Base-by-base conservation (phyloP, 92 coral and sea anemone species). In the Epizoanthus illoricatus region DNA sequence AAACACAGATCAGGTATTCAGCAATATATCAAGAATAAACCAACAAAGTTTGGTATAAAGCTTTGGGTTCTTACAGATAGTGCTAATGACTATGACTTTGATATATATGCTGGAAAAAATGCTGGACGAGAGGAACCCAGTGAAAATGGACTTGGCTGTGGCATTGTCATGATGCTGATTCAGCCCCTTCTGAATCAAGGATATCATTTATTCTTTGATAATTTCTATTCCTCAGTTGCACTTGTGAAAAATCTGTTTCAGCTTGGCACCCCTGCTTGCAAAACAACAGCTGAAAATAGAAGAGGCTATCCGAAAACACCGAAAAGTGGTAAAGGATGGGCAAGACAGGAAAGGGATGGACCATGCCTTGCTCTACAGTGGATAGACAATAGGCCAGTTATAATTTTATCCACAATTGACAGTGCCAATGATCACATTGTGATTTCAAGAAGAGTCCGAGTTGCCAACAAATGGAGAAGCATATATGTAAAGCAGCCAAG, bases 351-450 rank as follows among this genome's bases (percentile, higher is more conserved):
- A 13, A 71, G 85, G 81, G 57, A 24, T 24, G 56, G 62, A 5
- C 40, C 61, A 54, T 52, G 71, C 9, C 80, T 73, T 40, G 62
- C 72, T 3, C 1, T 71, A 58, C 85, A 86, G 69, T 80, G 85
- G 85, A 41, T 63, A 9, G 89, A 86, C 56, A 45, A 64, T 17
- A 6, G 71, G 36, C 70, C 81, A n/a, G 74, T 79, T 7, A 70
- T 85, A 42, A 3, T 86, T 39, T 49, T 86, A 36, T 80, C 56
- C 23, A 61, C 89, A 19, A 80, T 65, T 63, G 81, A 86, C 63
- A 17, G 5, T 39, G 85, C 85, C 4, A 86, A 71, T 64, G 81
- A 86, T 6, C 56, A 12, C 23, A 75, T 54, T 15, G 15, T 20
- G 63, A 81, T 63, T 17, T 0, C 7, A 9, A 80, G 81, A 54